phyloP scores from a whole-genome alignment of 2,113 vertebrate species.

The Vidua macroura region DNA sequence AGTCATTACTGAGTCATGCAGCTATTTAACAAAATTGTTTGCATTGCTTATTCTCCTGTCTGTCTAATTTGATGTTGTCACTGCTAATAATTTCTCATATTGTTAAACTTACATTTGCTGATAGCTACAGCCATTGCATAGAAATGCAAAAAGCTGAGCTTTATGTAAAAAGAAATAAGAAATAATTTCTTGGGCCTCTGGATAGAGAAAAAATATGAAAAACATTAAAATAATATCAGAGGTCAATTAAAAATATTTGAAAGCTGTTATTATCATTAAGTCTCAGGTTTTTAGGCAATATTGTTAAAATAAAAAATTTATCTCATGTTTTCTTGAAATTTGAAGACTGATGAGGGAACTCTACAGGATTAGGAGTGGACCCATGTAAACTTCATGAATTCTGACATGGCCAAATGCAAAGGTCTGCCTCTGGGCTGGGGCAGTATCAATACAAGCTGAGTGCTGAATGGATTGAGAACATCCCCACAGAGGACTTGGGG shows the following conservation, averaged over 20 bases:
- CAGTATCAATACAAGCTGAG: neutral
- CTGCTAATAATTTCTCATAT: neutral
- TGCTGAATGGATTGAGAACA: neutral
- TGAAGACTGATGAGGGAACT: neutral
- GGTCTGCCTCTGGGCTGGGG: neutral
- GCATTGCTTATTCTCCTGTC: neutral
- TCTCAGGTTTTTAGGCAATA: neutral
- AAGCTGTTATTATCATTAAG: neutral
- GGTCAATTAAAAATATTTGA: neutral
- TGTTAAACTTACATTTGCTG: neutral
- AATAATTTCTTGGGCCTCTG: neutral
- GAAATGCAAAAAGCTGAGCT: neutral
- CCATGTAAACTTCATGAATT: neutral
- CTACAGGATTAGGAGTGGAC: neutral
- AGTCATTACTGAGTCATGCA: neutral
- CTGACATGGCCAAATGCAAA: neutral
- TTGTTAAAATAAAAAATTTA: neutral
- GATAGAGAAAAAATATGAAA: neutral
- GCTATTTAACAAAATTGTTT: neutral
- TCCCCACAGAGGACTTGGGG: neutral
- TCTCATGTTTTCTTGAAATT: neutral
- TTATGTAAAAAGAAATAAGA: neutral
- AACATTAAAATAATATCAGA: neutral
- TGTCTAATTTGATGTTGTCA: neutral
- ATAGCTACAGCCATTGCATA: neutral